phyloP scores from a whole-genome alignment of 1,140 invertebrate genomes.

The Theocolax elegans region DNA sequence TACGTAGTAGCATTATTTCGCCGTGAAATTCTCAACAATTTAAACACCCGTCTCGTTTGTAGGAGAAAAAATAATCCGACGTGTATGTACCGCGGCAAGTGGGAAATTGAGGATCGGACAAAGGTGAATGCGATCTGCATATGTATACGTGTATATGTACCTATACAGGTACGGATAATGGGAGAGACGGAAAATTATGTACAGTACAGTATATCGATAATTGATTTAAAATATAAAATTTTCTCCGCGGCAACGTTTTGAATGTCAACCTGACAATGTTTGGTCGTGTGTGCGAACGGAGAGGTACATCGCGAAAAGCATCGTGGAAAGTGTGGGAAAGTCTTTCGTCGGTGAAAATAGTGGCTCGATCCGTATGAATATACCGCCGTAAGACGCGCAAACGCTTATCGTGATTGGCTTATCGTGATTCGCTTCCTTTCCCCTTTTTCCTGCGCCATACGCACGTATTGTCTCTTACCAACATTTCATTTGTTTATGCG shows the following conservation, averaged over 20 bases:
- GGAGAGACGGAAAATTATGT: too few species aligned
- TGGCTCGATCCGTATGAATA: too few species aligned
- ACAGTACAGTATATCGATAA: too few species aligned
- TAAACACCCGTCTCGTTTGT: too few species aligned
- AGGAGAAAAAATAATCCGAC: too few species aligned
- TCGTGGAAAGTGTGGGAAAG: constrained; percentile 67
- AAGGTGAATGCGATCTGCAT: too few species aligned
- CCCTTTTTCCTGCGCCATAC: neutral
- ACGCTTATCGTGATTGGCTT: constrained; percentile 20
- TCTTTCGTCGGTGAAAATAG: constrained; percentile 59
- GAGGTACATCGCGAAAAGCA: constrained; percentile 39
- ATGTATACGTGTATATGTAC: too few species aligned
- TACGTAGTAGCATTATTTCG: too few species aligned
- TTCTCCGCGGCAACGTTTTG: neutral
- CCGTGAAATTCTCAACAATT: too few species aligned
- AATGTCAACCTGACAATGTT: neutral
- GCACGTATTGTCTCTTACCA: neutral
- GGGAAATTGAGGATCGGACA: too few species aligned
- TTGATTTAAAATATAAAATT: constrained; percentile 24
- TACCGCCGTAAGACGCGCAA: constrained; percentile 9
- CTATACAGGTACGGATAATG: too few species aligned
- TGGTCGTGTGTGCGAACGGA: constrained; percentile 29
- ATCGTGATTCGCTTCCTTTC: constrained; percentile 2
- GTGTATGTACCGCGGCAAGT: too few species aligned
- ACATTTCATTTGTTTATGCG: neutral